Base-by-base conservation (phyloP, 2,113 vertebrate species). In the Mobula hypostoma region DNA sequence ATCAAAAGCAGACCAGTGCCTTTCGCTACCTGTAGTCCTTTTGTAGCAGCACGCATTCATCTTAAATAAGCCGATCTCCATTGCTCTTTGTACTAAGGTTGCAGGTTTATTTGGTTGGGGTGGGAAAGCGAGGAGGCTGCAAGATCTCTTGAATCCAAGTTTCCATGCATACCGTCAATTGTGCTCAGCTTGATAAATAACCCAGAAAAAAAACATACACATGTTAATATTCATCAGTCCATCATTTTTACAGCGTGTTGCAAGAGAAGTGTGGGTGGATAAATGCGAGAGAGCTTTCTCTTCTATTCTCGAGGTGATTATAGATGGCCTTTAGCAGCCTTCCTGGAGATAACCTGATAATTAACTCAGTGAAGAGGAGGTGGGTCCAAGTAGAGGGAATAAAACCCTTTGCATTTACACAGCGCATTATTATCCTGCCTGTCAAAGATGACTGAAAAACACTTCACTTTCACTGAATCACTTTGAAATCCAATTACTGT, bases 261-360 rank as follows among this genome's bases (percentile, higher is more conserved):
- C 58, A 63, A 61, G 58, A 63, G 63, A n/a, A 32, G 85, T 66
- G 85, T 88, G 85, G 85, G 85, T 88, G 85, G 85, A 17, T 88
- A n/a, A 58, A 88, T 87, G 5, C 83, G 15, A 15, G 29, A 88
- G 27, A 63, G 58, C 12, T 63, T 61, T 66, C 85, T 63, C 58
- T n/a, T 66, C 85, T 32, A 88, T 32, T 88, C 85, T 66, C 6
- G 85, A 88, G 58, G 58, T 88, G 85, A 88, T 88, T 66, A n/a
- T 19, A 7, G 29, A 17, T 66, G 85, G 85, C 85, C 85, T 88
- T 88, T 88, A 63, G 58, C 85, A 66, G 85, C 85, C 85, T 66
- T 88, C n/a, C 29, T 29, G 14, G 29, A n/a, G 63, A 90, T 32
- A 32, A 68, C 61, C 58, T 68, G 63, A 66, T 90, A 90, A 90